Base-by-base conservation (phyloP, 2,888 invertebrate species). In the Macrophya alboannulata region DNA sequence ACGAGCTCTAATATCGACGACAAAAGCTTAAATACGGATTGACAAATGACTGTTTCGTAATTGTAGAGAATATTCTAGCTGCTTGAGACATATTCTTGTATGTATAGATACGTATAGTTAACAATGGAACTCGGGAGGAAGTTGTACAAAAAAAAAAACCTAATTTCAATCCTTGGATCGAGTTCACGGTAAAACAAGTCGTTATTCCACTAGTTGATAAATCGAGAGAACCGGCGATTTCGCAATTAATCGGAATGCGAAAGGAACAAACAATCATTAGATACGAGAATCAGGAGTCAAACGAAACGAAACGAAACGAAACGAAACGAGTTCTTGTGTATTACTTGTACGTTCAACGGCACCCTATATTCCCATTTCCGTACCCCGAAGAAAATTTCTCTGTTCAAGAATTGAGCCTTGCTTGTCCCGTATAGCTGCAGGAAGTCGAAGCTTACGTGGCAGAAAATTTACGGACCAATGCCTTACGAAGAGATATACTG, bases 241-340 rank as follows among this genome's bases (percentile, higher is more conserved):
- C 45, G 45, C 45, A 74, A 74, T 3, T 43, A 45, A 74, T 74
- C 21, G 45, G 72, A 74, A 74, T 74, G 21, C 72, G 21, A 45
- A 12, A 10, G 4, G 43, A 45, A 21, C 12, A 5, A 43, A 45
- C 72, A 45, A 74, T 74, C 72, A 9, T 74, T 43, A 10, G 45
- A 25, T 21, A 45, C 10, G 45, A 74, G 17, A 43, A 74, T 45
- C 40, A 45, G 10, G 72, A 74, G 72, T 45, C 45, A n/a, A 55
- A 55, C 72, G 12, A 9, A 68, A 74, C 45, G 72, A 55, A 55
- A 55, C 72, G 12, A 9, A 68, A 74, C 45, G 72, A 55, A 55
- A 45, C 45, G 72, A 45, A 45, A 74, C 45, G 12, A 74, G 72
- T 74, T 74, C 15, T 68, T 4, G 12, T 37, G 37, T 12, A 15